These are phyloP conservation scores for Cydia amplana DNA, from an alignment of 1,140 invertebrate genomes.

Conservation along the genomic window DNA sequence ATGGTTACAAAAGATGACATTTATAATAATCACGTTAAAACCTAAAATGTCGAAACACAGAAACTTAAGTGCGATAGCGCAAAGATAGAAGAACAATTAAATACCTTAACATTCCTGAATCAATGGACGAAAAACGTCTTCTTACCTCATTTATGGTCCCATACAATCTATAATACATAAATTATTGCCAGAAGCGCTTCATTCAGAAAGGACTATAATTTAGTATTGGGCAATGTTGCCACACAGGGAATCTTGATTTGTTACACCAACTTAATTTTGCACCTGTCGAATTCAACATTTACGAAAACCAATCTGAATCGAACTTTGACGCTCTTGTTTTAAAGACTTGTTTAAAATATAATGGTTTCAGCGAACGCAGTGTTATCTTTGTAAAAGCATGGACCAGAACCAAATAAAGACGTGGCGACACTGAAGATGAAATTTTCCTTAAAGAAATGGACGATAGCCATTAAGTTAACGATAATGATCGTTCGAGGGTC, in stretches of 20 bases:
- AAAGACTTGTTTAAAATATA: background rate
- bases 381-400: background rate
- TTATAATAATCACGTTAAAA: background rate
- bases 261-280: slow-evolving; percentile 7
- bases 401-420: slow-evolving; percentile 17
- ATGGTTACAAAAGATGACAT: too few relatives aligned
- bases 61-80: background rate
- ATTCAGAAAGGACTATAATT: slow-evolving; percentile 26
- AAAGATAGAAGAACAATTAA: slow-evolving; percentile 2
- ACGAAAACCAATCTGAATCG: background rate
- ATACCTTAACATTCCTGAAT: background rate
- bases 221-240: slow-evolving; percentile 21
- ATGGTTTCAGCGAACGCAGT: background rate
- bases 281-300: background rate
- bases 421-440: slow-evolving; percentile 28
- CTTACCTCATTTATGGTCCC: slow-evolving; percentile 3
- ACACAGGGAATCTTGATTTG: slow-evolving; percentile 23
- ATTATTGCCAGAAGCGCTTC: slow-evolving; percentile 25
- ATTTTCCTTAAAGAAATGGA: slow-evolving; percentile 27
- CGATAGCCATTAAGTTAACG: slow-evolving; percentile 24
- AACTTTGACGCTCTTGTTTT: background rate
- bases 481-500: background rate
- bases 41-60: background rate
- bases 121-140: slow-evolving; percentile 6
- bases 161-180: slow-evolving; percentile 3